Base-by-base conservation (phyloP, 1,140 invertebrate species). In the Magallana ariakensis region DNA sequence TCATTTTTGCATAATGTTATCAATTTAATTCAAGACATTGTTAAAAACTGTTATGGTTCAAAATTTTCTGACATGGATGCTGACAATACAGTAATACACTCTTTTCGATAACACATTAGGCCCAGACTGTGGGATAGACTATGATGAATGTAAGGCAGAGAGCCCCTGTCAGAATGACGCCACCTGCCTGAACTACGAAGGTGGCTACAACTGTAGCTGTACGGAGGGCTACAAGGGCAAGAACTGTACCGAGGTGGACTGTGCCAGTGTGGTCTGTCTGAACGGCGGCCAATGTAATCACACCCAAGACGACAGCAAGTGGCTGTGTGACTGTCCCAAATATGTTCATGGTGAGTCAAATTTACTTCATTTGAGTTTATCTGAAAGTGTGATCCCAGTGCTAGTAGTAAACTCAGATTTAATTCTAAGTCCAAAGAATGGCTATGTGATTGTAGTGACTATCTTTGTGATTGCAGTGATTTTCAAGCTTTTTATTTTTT, bases 161-260 rank as follows among this genome's bases (percentile, higher is more conserved):
- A 26, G 80, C 11, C 85, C 85, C 0, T 91, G 90, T 80, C 86
- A 89, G 26, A 87, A 91, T 55, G 83, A 19, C 5, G 83, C 84
- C 33, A 81, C 57, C 62, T 87, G 15, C 95, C 91, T 93, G 6
- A 96, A 97, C 92, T 93, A 95, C 15, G n/a, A 95, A 96, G 97
- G 96, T 97, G 85, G 88, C 84, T 91, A 92, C 90, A 97, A 96
- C 2, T 98, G 98, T 94, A 93, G 93, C 8, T 98, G 98, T 93
- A 92, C 95, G 33, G 95, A 96, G 7, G 97, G 97, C n/a, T 96
- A 93, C 89, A 88, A 91, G 33, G 95, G 94, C 5, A 85, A 87
- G 16, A 90, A 91, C 66, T 94, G 93, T 88, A 55, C 80, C 1
- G 80, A 15, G 9, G 80, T 82, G 80, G 55, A 82, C 80, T 82